Percentiles rank a stretch among this genome's conserved stretches.
phyloP scores from a whole-genome alignment of 1,140 invertebrate species.

The Musca domestica region DNA sequence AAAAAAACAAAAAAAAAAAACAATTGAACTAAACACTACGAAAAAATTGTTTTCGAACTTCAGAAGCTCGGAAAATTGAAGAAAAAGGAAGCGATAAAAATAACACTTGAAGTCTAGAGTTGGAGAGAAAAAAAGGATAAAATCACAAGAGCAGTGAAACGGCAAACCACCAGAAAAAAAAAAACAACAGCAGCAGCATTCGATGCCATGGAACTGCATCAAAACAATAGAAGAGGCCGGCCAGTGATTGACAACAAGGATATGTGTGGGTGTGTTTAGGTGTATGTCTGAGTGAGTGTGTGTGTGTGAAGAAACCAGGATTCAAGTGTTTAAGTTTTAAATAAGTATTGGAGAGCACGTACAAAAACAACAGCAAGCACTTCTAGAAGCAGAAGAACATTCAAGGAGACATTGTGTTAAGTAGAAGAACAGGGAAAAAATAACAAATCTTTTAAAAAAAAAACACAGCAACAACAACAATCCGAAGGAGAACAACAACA shows the following conservation, averaged over 20 bases:
- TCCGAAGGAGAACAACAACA: neutral
- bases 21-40: no score
- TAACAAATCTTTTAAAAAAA: no score
- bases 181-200: neutral
- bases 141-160: neutral
- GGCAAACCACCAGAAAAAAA: neutral
- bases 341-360: neutral
- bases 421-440: no score
- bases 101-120: neutral
- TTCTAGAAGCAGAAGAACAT: neutral
- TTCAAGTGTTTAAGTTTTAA: constrained; percentile 17
- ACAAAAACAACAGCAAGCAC: neutral
- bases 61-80: neutral
- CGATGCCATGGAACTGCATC: neutral
- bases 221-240: neutral
- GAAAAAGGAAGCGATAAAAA: constrained; percentile 16
- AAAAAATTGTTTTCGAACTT: neutral
- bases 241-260: neutral
- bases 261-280: no score
- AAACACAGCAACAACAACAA: neutral
- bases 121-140: neutral
- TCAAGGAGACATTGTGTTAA: no score
- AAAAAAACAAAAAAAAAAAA: no score
- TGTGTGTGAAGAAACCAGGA: neutral
- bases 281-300: no score